These are phyloP conservation scores for Bacillus rossius DNA, from an alignment of 1,140 invertebrate species.

Conservation along the genomic window DNA sequence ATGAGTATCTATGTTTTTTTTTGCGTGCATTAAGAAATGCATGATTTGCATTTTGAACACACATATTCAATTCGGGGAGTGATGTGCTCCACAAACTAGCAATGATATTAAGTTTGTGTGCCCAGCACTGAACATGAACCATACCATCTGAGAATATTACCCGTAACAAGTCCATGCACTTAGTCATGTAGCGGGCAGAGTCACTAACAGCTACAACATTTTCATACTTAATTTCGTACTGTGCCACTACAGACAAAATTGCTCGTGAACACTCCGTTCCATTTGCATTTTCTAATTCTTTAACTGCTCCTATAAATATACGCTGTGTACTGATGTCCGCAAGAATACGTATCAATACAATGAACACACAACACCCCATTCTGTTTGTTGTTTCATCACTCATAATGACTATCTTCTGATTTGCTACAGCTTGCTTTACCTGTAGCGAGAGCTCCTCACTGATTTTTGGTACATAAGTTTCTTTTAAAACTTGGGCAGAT, in stretches of 20 bases:
- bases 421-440: neutral
- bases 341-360: neutral
- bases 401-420: neutral
- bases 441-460: neutral
- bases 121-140: conserved; percentile 1
- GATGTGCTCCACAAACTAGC: neutral
- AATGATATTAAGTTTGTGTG: neutral
- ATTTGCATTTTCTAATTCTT: neutral
- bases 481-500: neutral
- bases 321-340: neutral
- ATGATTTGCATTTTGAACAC: neutral
- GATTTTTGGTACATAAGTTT: neutral
- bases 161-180: neutral
- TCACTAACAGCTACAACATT: neutral
- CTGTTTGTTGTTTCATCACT: neutral
- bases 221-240: neutral
- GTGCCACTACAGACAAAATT: neutral
- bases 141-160: neutral
- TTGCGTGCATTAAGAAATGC: neutral
- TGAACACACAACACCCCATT: neutral
- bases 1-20: neutral
- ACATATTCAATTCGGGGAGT: neutral
- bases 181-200: neutral
- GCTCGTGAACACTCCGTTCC: neutral
- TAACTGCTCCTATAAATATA: neutral